Evolutionary conservation across 1,140 invertebrate genomes (phyloP).

Genomic region (Pseudoatta argentina): DNA sequence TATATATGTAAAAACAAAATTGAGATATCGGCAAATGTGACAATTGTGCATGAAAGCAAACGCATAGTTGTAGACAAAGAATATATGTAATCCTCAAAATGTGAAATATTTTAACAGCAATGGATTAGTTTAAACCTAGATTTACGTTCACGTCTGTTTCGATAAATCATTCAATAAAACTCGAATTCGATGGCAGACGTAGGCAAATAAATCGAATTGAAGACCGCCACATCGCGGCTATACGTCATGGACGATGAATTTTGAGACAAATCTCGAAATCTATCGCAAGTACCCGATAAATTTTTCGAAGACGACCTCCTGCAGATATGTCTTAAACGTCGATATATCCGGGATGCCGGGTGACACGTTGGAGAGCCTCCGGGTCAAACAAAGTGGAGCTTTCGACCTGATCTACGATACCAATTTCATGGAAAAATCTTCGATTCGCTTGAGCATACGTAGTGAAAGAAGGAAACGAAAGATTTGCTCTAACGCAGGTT

Average conservation of each 20-base stretch:
- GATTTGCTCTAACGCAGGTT: conserved; percentile 55
- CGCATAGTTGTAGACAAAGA: conserved; percentile 7
- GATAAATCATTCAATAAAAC: conserved; percentile 59
- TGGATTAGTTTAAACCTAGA: conserved; percentile 55
- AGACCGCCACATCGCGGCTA: conserved; percentile 44
- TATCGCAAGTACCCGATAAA: conserved; percentile 58
- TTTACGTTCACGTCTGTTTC: conserved; percentile 36
- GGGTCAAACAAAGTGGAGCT: conserved; percentile 72
- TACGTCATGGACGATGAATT: conserved; percentile 51
- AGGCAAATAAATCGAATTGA: conserved; percentile 68
- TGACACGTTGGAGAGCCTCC: conserved; percentile 55
- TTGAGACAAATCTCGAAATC: conserved; percentile 63
- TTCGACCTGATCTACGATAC: conserved; percentile 70
- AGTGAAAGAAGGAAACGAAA: conserved; percentile 26
- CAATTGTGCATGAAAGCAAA: conserved; percentile 26
- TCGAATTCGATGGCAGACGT: conserved; percentile 44
- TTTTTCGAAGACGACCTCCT: conserved; percentile 46
- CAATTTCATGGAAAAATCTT: conserved; percentile 72
- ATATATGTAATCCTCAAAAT: conserved; percentile 39
- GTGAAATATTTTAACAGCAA: conserved; percentile 58
- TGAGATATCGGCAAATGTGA: conserved; percentile 14
- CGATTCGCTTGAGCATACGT: conserved; percentile 45
- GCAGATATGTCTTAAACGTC: conserved; percentile 64
- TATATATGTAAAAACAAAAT: neutral
- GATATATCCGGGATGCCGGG: conserved; percentile 63